Evolutionary conservation across 2,797 vertebrate genomes (phyloP), one percentile per base, ranked within the genome.

Genomic region (Hephaestus fuliginosus): DNA sequence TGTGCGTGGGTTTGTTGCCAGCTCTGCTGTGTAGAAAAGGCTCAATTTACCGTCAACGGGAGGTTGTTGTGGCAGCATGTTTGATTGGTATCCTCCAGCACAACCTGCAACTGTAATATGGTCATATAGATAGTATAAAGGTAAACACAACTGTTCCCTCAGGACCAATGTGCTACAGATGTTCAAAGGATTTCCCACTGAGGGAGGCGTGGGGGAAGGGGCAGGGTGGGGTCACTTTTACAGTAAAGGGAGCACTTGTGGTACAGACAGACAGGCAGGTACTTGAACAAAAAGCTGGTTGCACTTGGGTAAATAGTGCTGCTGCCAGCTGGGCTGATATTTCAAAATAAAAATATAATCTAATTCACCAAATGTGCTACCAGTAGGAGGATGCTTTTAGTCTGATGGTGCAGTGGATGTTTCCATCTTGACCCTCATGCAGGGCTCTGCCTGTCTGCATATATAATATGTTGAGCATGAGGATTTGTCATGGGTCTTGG

Each of bases 21-120:
- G 39, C 55, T 22, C 60, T 20, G 41, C 48, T 39, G 30, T 66
- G 52, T 39, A 73, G 76, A 89, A 85, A 71, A 60, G 61, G 72
- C 82, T 86, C 89, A 65, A 70, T 91, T 92, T 91, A 83, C 83
- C 81, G 84, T 81, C 74, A 86, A 52, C 74, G 51, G 46, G 78
- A 56, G 57, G 72, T 77, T 89, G 89, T 90, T 91, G 85, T 89
- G 86, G 86, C 88, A 91, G 81, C 85, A 76, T 61, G 68, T 91
- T 86, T 86, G 89, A 93, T 93, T 86, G 88, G 86, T 90, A 76
- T 93, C 92, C 89, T 85, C 71, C 52, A 85, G 87, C 87, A 72
- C 46, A 85, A 87, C 88, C 88, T 88, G 78, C 81, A 83, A 87
- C 88, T 88, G 73, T 84, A 87, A 84, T 86, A 79, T 76, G 78